Conservation (phyloP, 2,113 vertebrate genomes). For the Salminus brasiliensis region DNA sequence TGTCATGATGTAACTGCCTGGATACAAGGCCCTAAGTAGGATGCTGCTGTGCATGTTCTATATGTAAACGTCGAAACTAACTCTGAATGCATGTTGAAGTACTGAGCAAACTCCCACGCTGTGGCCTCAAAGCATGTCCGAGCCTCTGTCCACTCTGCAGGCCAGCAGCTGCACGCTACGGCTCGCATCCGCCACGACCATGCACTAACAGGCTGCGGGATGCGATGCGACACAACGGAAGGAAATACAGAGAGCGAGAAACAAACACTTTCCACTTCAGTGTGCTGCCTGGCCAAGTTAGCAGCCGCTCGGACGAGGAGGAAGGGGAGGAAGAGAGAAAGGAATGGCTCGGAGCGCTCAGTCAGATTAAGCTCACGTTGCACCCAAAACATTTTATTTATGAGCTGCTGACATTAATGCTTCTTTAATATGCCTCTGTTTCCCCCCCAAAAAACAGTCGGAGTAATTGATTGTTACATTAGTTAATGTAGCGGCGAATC, state of each 20-base stretch:
- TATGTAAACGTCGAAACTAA: not conserved
- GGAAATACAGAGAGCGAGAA: slow-evolving; percentile 60
- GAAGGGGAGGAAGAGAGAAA: slow-evolving; percentile 25
- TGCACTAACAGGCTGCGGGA: slow-evolving; percentile 45
- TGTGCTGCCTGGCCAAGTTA: slow-evolving; percentile 62
- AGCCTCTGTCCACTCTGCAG: not conserved
- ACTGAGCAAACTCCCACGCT: not conserved
- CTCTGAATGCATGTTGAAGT: not conserved
- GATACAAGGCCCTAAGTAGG: not conserved
- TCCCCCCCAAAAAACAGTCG: slow-evolving; percentile 64
- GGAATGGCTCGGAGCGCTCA: slow-evolving; percentile 48
- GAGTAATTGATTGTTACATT: slow-evolving; percentile 75
- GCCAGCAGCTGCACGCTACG: slow-evolving; percentile 8
- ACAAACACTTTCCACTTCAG: slow-evolving; percentile 67
- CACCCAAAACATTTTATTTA: slow-evolving; percentile 47
- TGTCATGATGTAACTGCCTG: not conserved
- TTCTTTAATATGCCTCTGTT: slow-evolving; percentile 70
- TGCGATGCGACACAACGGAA: slow-evolving; percentile 61
- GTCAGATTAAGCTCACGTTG: slow-evolving; percentile 53
- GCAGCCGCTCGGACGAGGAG: not conserved
- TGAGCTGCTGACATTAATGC: slow-evolving; percentile 66
- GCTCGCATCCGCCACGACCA: slow-evolving; percentile 47
- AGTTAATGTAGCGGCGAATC: slow-evolving; percentile 78
- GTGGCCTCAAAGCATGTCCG: not conserved
- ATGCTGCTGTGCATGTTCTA: not conserved